These are phyloP conservation scores for Percopsis transmontana DNA, from an alignment of 2,113 vertebrate genomes.

Conservation along the genomic window DNA sequence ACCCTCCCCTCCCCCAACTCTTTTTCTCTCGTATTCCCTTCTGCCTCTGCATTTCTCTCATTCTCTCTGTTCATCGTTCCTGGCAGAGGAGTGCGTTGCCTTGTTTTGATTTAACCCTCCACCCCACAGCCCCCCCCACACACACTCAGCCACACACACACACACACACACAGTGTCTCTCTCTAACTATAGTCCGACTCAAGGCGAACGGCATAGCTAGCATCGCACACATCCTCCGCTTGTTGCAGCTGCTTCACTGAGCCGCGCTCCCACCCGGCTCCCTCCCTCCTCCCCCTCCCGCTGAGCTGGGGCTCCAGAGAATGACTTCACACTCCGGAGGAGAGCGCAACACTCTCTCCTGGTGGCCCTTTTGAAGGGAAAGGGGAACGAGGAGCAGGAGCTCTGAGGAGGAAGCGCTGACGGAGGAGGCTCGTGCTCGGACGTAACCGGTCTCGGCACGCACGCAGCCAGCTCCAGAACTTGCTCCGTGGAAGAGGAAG, in stretches of 20 bases:
- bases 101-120: constrained; percentile 79
- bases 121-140: constrained; percentile 41
- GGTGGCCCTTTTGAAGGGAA: not conserved
- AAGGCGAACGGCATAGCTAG: constrained; percentile 87
- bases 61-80: not conserved
- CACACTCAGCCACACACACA: constrained; percentile 17
- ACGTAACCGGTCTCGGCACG: not conserved
- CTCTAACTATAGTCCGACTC: constrained; percentile 92
- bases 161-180: constrained; percentile 59
- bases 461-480: constrained; percentile 45
- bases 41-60: constrained; percentile 3
- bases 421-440: constrained; percentile 17
- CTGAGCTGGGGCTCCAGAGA: constrained; percentile 58
- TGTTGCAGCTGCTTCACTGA: constrained; percentile 88
- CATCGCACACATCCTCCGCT: constrained; percentile 87
- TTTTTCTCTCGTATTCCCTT: not conserved
- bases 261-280: constrained; percentile 8
- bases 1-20: not conserved
- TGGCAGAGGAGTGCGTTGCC: constrained; percentile 28
- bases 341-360: constrained; percentile 44
- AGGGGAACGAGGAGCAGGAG: constrained; percentile 23
- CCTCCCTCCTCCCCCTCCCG: constrained; percentile 37
- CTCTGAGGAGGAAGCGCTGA: constrained; percentile 39
- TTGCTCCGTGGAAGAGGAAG: constrained; percentile 36
- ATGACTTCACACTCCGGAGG: constrained; percentile 74